Evolutionary conservation across 1,140 invertebrate genomes (phyloP), one percentile per base, ranked within the genome.

Genomic region (Tetranychus urticae): DNA sequence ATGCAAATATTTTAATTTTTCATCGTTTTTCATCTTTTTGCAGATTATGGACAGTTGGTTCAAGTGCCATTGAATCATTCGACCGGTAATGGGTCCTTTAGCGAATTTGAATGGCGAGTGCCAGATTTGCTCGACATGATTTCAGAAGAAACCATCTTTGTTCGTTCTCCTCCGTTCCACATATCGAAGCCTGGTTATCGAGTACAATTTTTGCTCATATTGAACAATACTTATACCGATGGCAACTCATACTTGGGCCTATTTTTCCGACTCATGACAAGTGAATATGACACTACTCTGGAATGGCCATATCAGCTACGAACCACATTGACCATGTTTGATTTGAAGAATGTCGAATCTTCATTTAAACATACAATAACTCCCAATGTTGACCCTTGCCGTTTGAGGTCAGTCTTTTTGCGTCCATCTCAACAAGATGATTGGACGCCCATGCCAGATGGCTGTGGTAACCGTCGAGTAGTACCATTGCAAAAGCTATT

Each of bases 301-400:
- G 61, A 64, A 48, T 67, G 64, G 64, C 66, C 66, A 3, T 67
- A 62, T 33, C 63, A 64, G 14, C 61, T 57, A 31, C 56, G 57
- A 0, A 23, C 64, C 14, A 60, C 63, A 37, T 36, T 67, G 1
- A 61, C 62, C 10, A 33, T 65, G 8, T 23, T 67, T 8, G 55
- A 61, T n/a, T 56, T 59, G 13, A 39, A 46, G 6, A 39, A 50
- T 8, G 37, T 12, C 6, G 48, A 52, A 36, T 4, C 45, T 7
- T 31, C 47, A 2, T n/a, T 52, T 4, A 50, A 60, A n/a, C 47
- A 56, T 48, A 48, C 56, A 3, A 54, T 65, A 45, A 60, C 56
- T 12, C 64, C 64, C 0, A 62, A 60, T 48, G 62, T 52, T 23
- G 63, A 63, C n/a, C 37, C 55, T 3, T 67, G 66, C 54, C 61